These are phyloP conservation scores for Naso thynnoides DNA, from an alignment of 2,797 vertebrate genomes.

Conservation along the genomic window DNA sequence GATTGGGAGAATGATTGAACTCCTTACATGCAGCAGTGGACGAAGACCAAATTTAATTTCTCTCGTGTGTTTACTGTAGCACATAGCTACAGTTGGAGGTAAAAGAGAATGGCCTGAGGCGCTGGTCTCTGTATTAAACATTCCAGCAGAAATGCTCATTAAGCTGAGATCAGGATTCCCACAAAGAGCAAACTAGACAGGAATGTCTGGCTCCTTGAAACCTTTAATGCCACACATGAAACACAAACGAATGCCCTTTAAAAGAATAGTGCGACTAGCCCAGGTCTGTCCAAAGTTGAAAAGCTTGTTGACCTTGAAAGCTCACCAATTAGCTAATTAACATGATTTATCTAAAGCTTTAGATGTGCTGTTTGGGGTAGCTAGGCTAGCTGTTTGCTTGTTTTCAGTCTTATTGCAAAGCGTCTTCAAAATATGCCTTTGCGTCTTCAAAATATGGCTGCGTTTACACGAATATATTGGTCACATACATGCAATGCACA, in stretches of 20 bases:
- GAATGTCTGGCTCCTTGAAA: slow-evolving; percentile 56
- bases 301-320: neutral
- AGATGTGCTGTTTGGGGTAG: neutral
- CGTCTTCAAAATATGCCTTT: too few relatives aligned
- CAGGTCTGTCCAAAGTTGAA: neutral
- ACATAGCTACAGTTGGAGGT: slow-evolving; percentile 28
- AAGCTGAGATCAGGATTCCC: slow-evolving; percentile 55
- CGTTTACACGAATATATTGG: too few relatives aligned
- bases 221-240: slow-evolving; percentile 26
- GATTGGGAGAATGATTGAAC: slow-evolving; percentile 24
- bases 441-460: too few relatives aligned
- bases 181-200: slow-evolving; percentile 42
- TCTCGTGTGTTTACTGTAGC: slow-evolving; percentile 37
- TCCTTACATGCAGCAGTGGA: neutral
- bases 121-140: slow-evolving; percentile 51
- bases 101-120: slow-evolving; percentile 44
- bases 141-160: slow-evolving; percentile 66
- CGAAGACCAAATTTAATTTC: slow-evolving; percentile 16
- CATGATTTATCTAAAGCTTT: neutral
- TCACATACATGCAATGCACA: too few relatives aligned
- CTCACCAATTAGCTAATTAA: neutral
- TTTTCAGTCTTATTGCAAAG: neutral
- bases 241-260: neutral
- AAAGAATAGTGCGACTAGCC: neutral
- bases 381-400: neutral